phyloP scores from a whole-genome alignment of 2,797 vertebrate species.

The Salarias fasciatus region DNA sequence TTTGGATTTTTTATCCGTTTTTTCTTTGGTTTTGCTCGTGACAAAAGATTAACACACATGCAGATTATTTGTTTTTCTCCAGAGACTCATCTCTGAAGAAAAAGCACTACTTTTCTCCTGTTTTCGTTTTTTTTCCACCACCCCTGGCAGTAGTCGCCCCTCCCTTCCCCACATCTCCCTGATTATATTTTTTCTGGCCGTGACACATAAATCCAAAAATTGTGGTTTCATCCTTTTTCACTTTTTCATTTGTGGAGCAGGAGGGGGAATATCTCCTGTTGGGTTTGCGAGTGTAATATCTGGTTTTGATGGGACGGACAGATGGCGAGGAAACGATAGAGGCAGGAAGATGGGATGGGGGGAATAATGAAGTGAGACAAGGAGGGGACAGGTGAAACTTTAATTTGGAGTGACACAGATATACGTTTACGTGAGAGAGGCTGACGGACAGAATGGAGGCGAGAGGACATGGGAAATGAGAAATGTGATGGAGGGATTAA shows the following conservation, averaged over 20 bases:
- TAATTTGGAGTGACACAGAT: constrained; percentile 58
- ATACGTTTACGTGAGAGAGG: constrained; percentile 50
- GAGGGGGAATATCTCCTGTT: constrained; percentile 28
- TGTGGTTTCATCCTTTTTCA: constrained; percentile 44
- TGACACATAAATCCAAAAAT: constrained; percentile 60
- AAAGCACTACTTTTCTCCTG: constrained; percentile 7
- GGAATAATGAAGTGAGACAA: constrained; percentile 59
- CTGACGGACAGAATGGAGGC: constrained; percentile 46
- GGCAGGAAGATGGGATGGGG: constrained; percentile 34
- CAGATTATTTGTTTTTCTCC: constrained; percentile 22
- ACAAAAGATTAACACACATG: constrained; percentile 16
- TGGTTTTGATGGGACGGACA: constrained; percentile 55
- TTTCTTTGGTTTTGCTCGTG: constrained; percentile 7
- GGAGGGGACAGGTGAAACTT: constrained; percentile 45
- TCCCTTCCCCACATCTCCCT: constrained; percentile 7
- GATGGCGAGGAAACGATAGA: constrained; percentile 21
- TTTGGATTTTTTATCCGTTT: neutral
- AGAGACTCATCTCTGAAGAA: constrained; percentile 6
- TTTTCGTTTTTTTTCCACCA: constrained; percentile 2
- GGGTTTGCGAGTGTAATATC: constrained; percentile 44
- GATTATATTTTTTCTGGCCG: constrained; percentile 41
- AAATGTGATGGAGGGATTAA: constrained; percentile 63
- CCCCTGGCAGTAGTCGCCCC: constrained; percentile 10
- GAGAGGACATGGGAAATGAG: constrained; percentile 40
- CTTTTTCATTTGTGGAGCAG: constrained; percentile 25